Percentiles rank a stretch among this genome's conserved stretches.
phyloP scores from a whole-genome alignment of 2,888 invertebrate genomes.

The Strigamia crassipes region DNA sequence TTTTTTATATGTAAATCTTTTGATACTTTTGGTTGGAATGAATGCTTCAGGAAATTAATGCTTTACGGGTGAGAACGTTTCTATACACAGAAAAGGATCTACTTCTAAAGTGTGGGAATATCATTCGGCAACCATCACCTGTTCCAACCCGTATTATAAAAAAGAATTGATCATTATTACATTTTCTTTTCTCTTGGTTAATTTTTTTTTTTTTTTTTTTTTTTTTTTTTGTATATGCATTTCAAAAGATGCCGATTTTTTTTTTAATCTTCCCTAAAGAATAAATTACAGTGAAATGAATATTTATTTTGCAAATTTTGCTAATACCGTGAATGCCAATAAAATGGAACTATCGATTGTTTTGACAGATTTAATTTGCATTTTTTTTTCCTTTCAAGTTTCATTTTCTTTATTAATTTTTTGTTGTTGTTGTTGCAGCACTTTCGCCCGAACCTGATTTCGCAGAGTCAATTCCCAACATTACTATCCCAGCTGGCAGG shows the following conservation, averaged over 20 bases:
- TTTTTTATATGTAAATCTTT: not conserved
- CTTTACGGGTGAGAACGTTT: constrained; percentile 20
- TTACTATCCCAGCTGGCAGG: constrained; percentile 50
- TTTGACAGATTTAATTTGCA: not conserved
- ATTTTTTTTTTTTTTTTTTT: not conserved
- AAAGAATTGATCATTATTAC: not conserved
- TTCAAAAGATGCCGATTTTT: not conserved
- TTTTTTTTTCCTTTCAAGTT: not conserved
- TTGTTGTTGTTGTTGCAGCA: constrained; percentile 46
- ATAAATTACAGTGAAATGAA: not conserved
- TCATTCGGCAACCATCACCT: constrained; percentile 28
- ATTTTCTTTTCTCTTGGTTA: not conserved
- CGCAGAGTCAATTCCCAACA: constrained; percentile 49
- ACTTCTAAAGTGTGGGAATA: constrained; percentile 13
- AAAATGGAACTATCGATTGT: constrained; percentile 15
- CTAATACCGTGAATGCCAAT: not conserved
- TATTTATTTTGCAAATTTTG: not conserved
- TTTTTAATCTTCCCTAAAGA: not conserved
- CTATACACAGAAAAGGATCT: not conserved
- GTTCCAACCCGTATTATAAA: not conserved
- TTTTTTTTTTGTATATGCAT: not conserved
- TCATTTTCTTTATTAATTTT: constrained; percentile 19
- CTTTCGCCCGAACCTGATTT: constrained; percentile 49
- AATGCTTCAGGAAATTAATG: constrained; percentile 28
- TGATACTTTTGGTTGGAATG: not conserved